Evolutionary conservation across 2,113 vertebrate genomes (phyloP), one percentile per base, ranked within the genome.

Genomic region (Indri indri): DNA sequence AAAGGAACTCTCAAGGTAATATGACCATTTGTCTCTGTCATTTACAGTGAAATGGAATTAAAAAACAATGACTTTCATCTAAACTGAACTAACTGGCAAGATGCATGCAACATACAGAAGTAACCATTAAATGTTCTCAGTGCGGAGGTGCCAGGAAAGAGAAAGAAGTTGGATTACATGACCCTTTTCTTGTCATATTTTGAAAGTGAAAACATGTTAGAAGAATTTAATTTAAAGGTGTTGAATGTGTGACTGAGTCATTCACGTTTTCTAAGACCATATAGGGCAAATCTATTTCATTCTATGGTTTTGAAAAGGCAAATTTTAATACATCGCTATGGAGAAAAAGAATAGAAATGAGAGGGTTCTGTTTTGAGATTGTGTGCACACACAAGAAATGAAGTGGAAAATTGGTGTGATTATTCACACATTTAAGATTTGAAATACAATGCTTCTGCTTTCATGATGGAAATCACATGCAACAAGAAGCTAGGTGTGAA

Each of bases 1-100:
- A 99, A 98, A 91, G 99, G 99, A 98, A 99, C 97, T 97, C 98
- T 99, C 12, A 98, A 99, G 99, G 99, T 99, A 99, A 98, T 94
- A 12, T 74, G 88, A 54, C 85, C n/a, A n/a, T 99, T 99, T 98
- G 96, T 98, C 97, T 98, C 97, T 98, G 98, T 98, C 97, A 97
- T 97, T 98, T 98, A 95, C 59, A 90, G 52, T 96, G 97, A 97
- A 98, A 97, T 84, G 90, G 65, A 97, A 97, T 97, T 96, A 92
- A 96, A 96, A 97, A 97, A 96, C 73, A 94, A 9, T 65, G 61
- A 42, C 73, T 98, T 98, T 91, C 93, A 79, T 94, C 97, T 97
- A 93, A 68, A 96, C 89, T 95, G 97, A 86, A 27, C 97, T 97
- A 88, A 95, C 96, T 97, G 98, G 96, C 80, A 96, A 88, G 95